Evolutionary conservation across 2,888 invertebrate genomes (phyloP).

Genomic region (Tenodera sinensis): DNA sequence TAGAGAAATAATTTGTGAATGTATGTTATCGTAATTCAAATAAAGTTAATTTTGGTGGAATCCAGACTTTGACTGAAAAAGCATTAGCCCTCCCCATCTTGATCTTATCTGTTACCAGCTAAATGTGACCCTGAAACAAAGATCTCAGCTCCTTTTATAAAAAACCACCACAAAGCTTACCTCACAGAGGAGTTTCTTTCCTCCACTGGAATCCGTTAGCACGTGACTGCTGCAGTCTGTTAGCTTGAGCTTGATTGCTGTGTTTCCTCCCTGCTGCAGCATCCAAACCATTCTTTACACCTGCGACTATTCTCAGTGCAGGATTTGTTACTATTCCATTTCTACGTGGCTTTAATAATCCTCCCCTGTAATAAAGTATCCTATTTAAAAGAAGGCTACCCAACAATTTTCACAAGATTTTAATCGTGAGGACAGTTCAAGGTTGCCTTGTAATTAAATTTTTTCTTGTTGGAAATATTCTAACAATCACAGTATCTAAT

Average conservation of each 20-base stretch:
- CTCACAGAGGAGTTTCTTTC: slow-evolving; percentile 70
- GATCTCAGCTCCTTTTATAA: too few relatives aligned
- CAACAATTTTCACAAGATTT: background rate
- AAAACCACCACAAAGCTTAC: too few relatives aligned
- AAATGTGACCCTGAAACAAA: too few relatives aligned
- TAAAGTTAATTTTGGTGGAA: too few relatives aligned
- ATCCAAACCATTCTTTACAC: slow-evolving; percentile 69
- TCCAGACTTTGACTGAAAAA: too few relatives aligned
- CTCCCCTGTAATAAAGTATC: slow-evolving; percentile 35
- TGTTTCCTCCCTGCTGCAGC: slow-evolving; percentile 49
- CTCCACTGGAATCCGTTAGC: slow-evolving; percentile 78
- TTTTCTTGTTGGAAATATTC: too few relatives aligned
- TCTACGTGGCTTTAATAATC: slow-evolving; percentile 59
- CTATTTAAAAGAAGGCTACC: slow-evolving; percentile 26
- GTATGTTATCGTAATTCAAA: too few relatives aligned
- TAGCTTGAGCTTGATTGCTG: slow-evolving; percentile 37
- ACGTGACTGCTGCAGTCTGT: slow-evolving; percentile 37
- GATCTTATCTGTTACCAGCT: too few relatives aligned
- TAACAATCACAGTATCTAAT: too few relatives aligned
- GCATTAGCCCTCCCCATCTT: too few relatives aligned
- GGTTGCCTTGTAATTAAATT: too few relatives aligned
- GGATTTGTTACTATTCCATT: slow-evolving; percentile 86
- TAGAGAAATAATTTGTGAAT: too few relatives aligned
- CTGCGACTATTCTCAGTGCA: slow-evolving; percentile 76
- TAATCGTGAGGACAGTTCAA: background rate